These are phyloP conservation scores for Hedya salicella DNA, from an alignment of 2,888 invertebrate species.

Conservation along the genomic window DNA sequence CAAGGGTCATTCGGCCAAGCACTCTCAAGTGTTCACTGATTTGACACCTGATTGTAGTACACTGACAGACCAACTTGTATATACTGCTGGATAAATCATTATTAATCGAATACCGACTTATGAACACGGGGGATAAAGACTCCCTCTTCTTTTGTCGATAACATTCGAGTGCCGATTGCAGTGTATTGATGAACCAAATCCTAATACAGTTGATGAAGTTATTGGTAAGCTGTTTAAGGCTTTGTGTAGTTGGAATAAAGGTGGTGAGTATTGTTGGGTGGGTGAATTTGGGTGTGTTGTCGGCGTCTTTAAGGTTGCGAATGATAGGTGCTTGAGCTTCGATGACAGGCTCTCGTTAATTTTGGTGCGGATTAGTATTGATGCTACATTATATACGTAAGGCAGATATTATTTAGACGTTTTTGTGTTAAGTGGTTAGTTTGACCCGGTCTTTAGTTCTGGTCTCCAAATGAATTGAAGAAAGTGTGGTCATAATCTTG, in stretches of 20 bases:
- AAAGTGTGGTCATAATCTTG: too few species aligned
- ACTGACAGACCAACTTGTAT: conserved; percentile 20
- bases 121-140: neutral
- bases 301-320: conserved; percentile 42
- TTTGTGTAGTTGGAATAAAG: neutral
- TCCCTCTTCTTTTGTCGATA: neutral
- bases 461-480: too few species aligned
- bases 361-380: conserved; percentile 30
- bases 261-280: neutral
- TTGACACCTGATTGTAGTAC: conserved; percentile 41
- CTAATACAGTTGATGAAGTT: neutral
- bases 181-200: conserved; percentile 32
- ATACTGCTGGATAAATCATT: neutral
- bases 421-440: conserved; percentile 5
- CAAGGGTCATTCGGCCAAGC: conserved; percentile 36
- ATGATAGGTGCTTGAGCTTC: conserved; percentile 38
- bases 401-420: neutral
- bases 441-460: neutral
- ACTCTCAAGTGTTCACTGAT: conserved; percentile 39
- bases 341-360: conserved; percentile 39
- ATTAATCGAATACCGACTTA: neutral
- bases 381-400: conserved; percentile 4
- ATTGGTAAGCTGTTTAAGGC: neutral
- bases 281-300: neutral
- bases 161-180: conserved; percentile 9